Evolutionary conservation across 2,113 vertebrate species (phyloP).

Genomic region (Sprattus sprattus): DNA sequence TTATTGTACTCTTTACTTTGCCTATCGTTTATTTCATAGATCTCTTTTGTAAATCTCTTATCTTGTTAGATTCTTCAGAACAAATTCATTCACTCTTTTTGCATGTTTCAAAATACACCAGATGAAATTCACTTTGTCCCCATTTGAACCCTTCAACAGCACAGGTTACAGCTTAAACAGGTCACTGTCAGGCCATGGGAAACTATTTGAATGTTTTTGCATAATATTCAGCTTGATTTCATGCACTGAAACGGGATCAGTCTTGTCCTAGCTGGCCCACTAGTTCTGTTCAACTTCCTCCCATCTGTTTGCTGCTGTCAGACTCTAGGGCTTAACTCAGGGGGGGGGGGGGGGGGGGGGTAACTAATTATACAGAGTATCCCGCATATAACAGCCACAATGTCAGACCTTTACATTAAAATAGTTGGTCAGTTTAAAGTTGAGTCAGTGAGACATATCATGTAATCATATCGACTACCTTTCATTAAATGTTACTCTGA

Average conservation of each 20-base stretch:
- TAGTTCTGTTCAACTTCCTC: constrained; percentile 49
- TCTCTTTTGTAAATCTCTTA: no score
- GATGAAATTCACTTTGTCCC: not conserved
- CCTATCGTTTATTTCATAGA: not conserved
- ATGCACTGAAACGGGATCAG: constrained; percentile 43
- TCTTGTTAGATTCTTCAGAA: no score
- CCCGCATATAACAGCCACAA: not conserved
- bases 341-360: not conserved
- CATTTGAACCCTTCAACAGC: not conserved
- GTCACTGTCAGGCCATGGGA: not conserved
- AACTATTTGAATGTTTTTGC: not conserved
- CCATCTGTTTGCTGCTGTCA: constrained; percentile 70
- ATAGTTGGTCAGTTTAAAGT: not conserved
- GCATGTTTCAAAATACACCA: not conserved
- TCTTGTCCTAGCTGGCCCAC: constrained; percentile 55
- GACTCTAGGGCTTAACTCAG: constrained; percentile 39
- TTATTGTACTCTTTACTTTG: not conserved
- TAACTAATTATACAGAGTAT: not conserved
- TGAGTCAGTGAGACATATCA: not conserved
- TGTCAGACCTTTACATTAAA: not conserved
- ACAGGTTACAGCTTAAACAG: not conserved
- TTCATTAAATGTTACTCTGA: not conserved
- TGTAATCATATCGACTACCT: not conserved
- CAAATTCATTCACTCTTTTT: not conserved
- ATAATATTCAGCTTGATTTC: not conserved